Conservation (phyloP, 2,888 invertebrate genomes). For the Lasioglossum figueresi region DNA sequence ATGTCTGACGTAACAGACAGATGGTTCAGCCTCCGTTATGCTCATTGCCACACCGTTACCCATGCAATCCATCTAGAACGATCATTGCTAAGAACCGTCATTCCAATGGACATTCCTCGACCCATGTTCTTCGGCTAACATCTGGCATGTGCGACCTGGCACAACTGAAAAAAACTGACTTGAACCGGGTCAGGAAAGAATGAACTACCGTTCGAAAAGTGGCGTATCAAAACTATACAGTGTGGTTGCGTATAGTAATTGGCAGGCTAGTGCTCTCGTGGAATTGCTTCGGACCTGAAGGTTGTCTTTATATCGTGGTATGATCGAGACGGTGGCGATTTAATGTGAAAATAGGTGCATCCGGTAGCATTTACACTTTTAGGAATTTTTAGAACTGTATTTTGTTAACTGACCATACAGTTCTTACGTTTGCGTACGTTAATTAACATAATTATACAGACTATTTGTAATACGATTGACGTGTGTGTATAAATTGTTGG, state of each 20-base stretch:
- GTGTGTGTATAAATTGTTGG: too few relatives aligned
- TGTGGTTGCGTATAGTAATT: neutral
- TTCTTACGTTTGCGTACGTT: too few relatives aligned
- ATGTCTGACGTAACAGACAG: slow-evolving; percentile 12
- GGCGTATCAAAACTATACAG: neutral
- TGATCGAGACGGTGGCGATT: neutral
- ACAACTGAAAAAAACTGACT: slow-evolving; percentile 1
- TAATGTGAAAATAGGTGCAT: neutral
- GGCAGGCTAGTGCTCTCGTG: neutral
- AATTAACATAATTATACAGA: too few relatives aligned
- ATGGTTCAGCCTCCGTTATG: slow-evolving; percentile 2
- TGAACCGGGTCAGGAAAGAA: slow-evolving; percentile 4
- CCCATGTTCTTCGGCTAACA: neutral
- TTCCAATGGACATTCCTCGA: neutral
- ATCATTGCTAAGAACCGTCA: neutral
- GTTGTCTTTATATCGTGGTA: neutral
- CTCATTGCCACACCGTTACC: slow-evolving; percentile 10
- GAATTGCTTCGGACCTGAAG: neutral
- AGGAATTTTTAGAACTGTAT: too few relatives aligned
- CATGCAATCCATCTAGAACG: neutral
- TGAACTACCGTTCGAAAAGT: slow-evolving; percentile 9
- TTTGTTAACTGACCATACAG: too few relatives aligned
- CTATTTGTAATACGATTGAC: too few relatives aligned
- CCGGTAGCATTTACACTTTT: too few relatives aligned
- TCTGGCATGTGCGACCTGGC: slow-evolving; percentile 15